Base-by-base conservation (phyloP, 2,797 vertebrate genomes). In the Microctenopoma lineatum region DNA sequence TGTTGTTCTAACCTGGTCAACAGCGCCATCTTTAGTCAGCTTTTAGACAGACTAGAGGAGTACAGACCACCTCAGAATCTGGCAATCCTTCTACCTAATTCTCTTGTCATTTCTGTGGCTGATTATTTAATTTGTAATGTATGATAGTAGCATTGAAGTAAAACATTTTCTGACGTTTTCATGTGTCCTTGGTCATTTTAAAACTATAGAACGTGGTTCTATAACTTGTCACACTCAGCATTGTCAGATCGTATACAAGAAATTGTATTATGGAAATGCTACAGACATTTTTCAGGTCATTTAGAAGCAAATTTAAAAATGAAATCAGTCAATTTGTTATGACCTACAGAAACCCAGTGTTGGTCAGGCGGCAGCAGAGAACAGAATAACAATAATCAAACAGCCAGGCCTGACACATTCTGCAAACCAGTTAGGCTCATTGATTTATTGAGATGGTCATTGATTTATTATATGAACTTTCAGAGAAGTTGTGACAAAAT, bases 21-120 rank as follows among this genome's bases (percentile, higher is more conserved):
- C 75, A 64, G 74, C 66, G 12, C 77, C 83, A 61, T 27, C 80
- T 75, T 0, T 0, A 27, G 79, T 57, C 29, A 29, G 52, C 51
- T 34, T 46, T 3, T 1, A 16, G 59, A 34, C 2, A 15, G n/a
- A 44, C 44, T 21, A 21, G 21, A 21, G 44, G 18, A 15, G 10
- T 0, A 9, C 1, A 10, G 13, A 39, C 13, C 0, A 5, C 38
- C 12, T 4, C 39, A 44, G 7, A 41, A 14, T 5, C 27, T 34
- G 44, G 25, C 3, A 9, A 13, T 39, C 38, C 38, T 7, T 7
- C 34, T 39, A 36, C 5, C 9, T 36, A 36, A 36, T 8, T 36
- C 36, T 8, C 36, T 36, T 36, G 7, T 8, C 10, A 36, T 36
- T 39, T 12, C 13, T 12, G 10, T 39, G 38, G 13, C 12, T 12